A percentile compares a stretch with the other conserved stretches of the same genome.
These are phyloP conservation scores for Idaea biselata DNA, from an alignment of 2,888 invertebrate species.

Conservation along the genomic window DNA sequence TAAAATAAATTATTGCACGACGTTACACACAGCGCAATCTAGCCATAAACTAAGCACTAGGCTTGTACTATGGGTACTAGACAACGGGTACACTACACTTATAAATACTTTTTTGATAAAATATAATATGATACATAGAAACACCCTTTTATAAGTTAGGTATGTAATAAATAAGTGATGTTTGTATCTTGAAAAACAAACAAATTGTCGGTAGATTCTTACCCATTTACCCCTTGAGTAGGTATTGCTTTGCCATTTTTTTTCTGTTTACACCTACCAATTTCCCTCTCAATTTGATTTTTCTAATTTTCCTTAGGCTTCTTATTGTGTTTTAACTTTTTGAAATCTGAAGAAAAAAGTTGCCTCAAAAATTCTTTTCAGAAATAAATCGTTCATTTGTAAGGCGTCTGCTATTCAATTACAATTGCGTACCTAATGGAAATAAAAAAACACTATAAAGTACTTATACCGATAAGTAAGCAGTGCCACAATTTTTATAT, in stretches of 20 bases:
- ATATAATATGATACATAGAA: no score
- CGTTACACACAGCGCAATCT: no score
- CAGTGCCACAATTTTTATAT: neutral
- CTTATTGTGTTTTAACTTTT: neutral
- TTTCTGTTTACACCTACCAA: neutral
- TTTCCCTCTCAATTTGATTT: neutral
- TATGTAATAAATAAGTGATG: no score
- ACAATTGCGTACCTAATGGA: neutral
- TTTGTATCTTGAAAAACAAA: no score
- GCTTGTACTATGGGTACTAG: no score
- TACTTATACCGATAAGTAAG: neutral
- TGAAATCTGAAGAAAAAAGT: neutral
- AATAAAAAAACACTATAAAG: neutral
- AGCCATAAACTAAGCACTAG: no score
- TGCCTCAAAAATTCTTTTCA: neutral
- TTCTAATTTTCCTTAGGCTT: neutral
- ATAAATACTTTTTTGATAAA: no score
- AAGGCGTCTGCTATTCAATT: conserved; percentile 1
- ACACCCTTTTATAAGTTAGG: no score
- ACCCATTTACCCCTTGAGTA: neutral
- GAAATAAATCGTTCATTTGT: neutral
- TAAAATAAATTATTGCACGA: no score
- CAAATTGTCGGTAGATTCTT: neutral
- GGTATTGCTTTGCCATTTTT: neutral
- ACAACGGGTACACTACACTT: no score